Evolutionary conservation across 2,113 vertebrate species (phyloP).

Genomic region (Psettodes erumei): DNA sequence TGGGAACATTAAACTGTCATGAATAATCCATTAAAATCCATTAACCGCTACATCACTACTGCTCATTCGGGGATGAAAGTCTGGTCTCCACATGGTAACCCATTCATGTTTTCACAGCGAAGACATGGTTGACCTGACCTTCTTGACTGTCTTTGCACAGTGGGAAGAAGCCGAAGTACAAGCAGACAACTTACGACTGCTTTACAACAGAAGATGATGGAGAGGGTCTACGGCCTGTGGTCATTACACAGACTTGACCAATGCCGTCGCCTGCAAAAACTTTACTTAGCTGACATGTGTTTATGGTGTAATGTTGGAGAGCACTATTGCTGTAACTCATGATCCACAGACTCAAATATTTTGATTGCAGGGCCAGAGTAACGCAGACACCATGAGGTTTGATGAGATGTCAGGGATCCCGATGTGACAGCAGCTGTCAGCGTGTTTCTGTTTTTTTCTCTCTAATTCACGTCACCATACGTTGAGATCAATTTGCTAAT

Average conservation of each 20-base stretch:
- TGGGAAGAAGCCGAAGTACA: no score
- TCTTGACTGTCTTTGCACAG: no score
- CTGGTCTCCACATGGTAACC: neutral
- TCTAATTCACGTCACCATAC: neutral
- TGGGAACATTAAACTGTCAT: neutral
- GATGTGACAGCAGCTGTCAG: slow-evolving; percentile 19
- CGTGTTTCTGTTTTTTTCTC: neutral
- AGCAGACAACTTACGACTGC: no score
- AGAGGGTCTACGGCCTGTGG: neutral
- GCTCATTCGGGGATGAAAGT: neutral
- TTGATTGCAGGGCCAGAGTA: neutral
- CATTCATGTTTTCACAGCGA: no score
- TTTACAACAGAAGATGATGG: neutral
- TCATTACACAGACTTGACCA: neutral
- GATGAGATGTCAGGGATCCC: neutral
- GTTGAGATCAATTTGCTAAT: slow-evolving; percentile 1
- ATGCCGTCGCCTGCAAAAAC: no score
- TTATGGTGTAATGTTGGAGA: neutral
- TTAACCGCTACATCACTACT: neutral
- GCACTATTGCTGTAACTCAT: neutral
- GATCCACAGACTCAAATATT: neutral
- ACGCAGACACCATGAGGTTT: neutral
- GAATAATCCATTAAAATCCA: neutral
- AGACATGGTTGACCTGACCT: no score
- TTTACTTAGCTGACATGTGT: neutral